Base-by-base conservation (phyloP, 1,140 invertebrate species). In the Pemphigus obesinymphae region DNA sequence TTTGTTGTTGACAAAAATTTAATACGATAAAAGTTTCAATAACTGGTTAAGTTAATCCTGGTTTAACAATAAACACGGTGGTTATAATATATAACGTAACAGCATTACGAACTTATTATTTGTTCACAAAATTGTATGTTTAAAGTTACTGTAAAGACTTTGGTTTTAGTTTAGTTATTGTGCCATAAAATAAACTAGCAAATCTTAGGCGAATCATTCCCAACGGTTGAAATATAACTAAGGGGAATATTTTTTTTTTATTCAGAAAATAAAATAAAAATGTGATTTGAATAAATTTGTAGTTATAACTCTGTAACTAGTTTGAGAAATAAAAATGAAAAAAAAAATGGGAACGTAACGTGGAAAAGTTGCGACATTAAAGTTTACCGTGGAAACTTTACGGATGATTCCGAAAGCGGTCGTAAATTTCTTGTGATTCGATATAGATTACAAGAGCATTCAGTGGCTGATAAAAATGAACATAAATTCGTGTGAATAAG, bases 401-500 rank as follows among this genome's bases (percentile, higher is more conserved):
- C 50, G 50, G 50, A 78, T 78, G 53, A 58, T 78, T 78, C 26
- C 58, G 73, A 58, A 78, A 78, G 73, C 73, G 73, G 50, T 78
- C 73, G 34, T 78, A 78, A 78, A 78, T 78, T 40, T 40, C 50
- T 40, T 15, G 73, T 58, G 73, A 78, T 78, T 78, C 73, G 73
- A 78, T 78, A 78, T 78, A 78, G 73, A 78, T 78, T 78, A 78
- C 50, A 45, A 7, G 23, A 78, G 50, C 73, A 58, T 78, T 55
- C 53, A 58, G 73, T 78, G n/a, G 48, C 73, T 78, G 73, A 78
- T 78, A 78, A 78, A 78, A 78, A 78, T 45, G 73, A 53, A 78
- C 73, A 78, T 78, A 78, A 78, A 78, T 78, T 78, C 50, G n/a
- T 55, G 73, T 58, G 73, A 78, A 78, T 78, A 78, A 53, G 50